A percentile compares a stretch with the other conserved stretches of the same genome.
These are phyloP conservation scores for Macrotrachela quadricornifera DNA, from an alignment of 1,140 invertebrate species.

Conservation along the genomic window DNA sequence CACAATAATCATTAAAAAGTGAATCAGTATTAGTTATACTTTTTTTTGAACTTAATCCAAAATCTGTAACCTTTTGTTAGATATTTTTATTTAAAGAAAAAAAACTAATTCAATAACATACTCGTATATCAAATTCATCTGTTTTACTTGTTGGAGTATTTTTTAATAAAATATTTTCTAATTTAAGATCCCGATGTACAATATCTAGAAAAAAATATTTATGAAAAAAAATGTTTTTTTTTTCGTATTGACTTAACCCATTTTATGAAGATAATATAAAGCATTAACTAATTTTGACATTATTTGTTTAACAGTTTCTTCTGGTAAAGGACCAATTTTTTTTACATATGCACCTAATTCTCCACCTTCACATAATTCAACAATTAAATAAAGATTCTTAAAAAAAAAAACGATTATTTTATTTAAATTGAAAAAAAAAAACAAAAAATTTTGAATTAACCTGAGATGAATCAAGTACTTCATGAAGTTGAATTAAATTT, in stretches of 20 bases:
- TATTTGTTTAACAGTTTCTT: constrained; percentile 28
- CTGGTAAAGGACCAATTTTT: constrained; percentile 22
- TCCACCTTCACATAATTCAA: constrained; percentile 32
- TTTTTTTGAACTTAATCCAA: constrained; percentile 37
- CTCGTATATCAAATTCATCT: constrained; percentile 29
- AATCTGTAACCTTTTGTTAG: constrained; percentile 34
- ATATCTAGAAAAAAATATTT: constrained; percentile 30
- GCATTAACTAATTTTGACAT: constrained; percentile 32
- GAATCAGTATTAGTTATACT: constrained; percentile 32
- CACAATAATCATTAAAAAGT: constrained; percentile 37
- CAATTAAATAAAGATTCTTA: constrained; percentile 28
- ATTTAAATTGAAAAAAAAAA: not conserved
- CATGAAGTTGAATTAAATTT: constrained; percentile 35
- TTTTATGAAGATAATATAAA: constrained; percentile 36
- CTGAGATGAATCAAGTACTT: constrained; percentile 31
- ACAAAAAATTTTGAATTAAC: too few relatives aligned
- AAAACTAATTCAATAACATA: too few relatives aligned
- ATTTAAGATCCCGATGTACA: constrained; percentile 38
- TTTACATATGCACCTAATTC: constrained; percentile 29
- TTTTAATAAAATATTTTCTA: constrained; percentile 37
- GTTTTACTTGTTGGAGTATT: constrained; percentile 22
- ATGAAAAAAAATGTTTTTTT: not conserved
- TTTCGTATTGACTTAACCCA: constrained; percentile 27
- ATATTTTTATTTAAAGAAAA: not conserved
- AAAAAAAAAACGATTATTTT: constrained; percentile 16